Base-by-base conservation (phyloP, 1,140 invertebrate species). In the Lysiphlebus fabarum region DNA sequence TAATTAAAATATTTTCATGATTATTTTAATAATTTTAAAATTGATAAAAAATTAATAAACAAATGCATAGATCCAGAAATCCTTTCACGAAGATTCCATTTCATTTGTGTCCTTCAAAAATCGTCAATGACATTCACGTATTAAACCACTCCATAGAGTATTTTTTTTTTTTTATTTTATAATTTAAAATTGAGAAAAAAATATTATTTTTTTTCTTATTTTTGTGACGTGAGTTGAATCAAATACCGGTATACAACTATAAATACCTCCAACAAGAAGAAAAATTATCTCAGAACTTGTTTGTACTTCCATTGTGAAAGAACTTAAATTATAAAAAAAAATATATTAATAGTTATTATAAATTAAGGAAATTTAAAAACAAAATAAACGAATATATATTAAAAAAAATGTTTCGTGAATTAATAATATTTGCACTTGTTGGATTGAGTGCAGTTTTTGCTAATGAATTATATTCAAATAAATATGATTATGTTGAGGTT, bases 401-500 rank as follows among this genome's bases (percentile, higher is more conserved):
- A n/a, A n/a, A n/a, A 12, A 55, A 40, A 7, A 58, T 58, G 57
- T 14, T 41, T 9, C 49, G 41, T 1, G 12, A 44, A 33, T 11
- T 14, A 38, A 11, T 54, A 26, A 12, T 59, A 14, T 11, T 59
- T 17, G 36, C 33, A 6, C 11, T 54, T 33, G 5, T 54, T 11
- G n/a, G 26, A 26, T 7, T 12, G 10, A 48, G 50, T 54, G 51
- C 44, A 7, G 49, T 48, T 6, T 26, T 53, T 36, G 43, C 36
- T 11, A 37, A 61, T 34, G 40, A 61, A 55, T 11, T 38, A 36
- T 64, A 64, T 14, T 58, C 60, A 5, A 34, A 59, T n/a, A 68
- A 66, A 34, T 66, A 68, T 57, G 66, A 68, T 51, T 12, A 64
- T 48, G 51, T 68, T 11, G 43, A 65, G 44, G 61, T 65, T 6